Evolutionary conservation across 1,140 invertebrate genomes (phyloP), one percentile per base, ranked within the genome.

Genomic region (Drosophila punjabiensis): DNA sequence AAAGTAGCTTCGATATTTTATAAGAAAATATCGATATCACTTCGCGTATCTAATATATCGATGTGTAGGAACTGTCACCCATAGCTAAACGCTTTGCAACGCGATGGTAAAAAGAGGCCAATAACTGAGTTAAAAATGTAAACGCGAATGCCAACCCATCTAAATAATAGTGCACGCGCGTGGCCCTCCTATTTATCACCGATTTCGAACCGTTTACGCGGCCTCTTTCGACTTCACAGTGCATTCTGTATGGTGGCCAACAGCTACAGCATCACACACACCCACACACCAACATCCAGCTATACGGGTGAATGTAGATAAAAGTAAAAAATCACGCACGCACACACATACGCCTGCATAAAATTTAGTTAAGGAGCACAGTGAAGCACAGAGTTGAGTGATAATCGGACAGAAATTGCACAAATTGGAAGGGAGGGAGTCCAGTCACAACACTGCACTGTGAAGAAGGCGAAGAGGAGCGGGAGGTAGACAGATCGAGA

Each of bases 111-210:
- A 90, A 89, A 70, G 68, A 56, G 52, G 55, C 62, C 80, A 66
- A 79, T 79, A 85, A 68, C 70, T 90, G 74, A 90, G 73, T 76
- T 64, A 86, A 90, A 90, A 77, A 90, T 86, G 76, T 90, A 68
- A 90, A 90, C 68, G 41, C 61, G 68, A 53, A 65, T 80, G 60
- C 32, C 45, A 78, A 58, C 56, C 58, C 28, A 77, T 52, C 47
- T 67, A 9, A 67, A 69, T 60, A 90, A 82, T 56, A 78, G 70
- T 90, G 82, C 65, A 68, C 79, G 59, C 60, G 74, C 53, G 73
- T 80, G 69, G 55, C 39, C 35, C 33, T 33, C 62, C 76, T 63
- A 55, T 73, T 69, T 47, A 58, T 76, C 52, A 62, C 62, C 76
- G 76, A 81, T 69, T 80, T 77, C 56, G 16, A 80, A 77, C 60